Evolutionary conservation across 2,888 invertebrate genomes (phyloP), one percentile per base, ranked within the genome.

Genomic region (Ferrisia virgata): DNA sequence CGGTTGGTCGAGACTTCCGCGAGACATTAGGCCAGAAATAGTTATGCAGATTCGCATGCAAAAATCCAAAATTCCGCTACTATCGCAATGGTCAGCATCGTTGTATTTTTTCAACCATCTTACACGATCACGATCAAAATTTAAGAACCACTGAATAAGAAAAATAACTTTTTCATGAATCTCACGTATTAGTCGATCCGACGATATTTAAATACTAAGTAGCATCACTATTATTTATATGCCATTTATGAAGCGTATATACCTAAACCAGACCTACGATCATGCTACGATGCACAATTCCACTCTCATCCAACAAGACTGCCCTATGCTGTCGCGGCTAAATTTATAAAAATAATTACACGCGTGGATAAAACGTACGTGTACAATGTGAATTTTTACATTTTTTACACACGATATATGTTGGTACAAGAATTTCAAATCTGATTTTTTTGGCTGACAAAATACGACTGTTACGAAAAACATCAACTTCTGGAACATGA

Each of bases 191-290:
- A 25, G 36, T 76, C 18, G 72, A 76, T 33, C 33, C 33, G 33
- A 76, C 72, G 36, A 76, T 76, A 76, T 76, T 76, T 76, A 28
- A 76, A 76, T 76, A 36, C 18, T 36, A 76, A 76, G 33, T 76
- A 76, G 33, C 72, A 15, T 36, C 25, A 5, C 36, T 33, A 76
- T 53, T 53, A 53, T 76, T 76, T 36, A 76, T n/a, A n/a, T 36
- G 72, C 72, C 72, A 36, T 76, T 76, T 64, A 18, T 58, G 13
- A 5, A 53, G 9, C 43, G n/a, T 8, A 40, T 40, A 4, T 40
- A 40, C 47, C 25, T n/a, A n/a, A n/a, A n/a, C n/a, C n/a, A n/a
- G n/a, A n/a, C n/a, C n/a, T n/a, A n/a, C n/a, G n/a, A n/a, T n/a
- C n/a, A n/a, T n/a, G n/a, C n/a, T n/a, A n/a, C n/a, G n/a, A 64